Evolutionary conservation across 2,888 invertebrate species (phyloP).

Genomic region (Sinhomidia bicolor): DNA sequence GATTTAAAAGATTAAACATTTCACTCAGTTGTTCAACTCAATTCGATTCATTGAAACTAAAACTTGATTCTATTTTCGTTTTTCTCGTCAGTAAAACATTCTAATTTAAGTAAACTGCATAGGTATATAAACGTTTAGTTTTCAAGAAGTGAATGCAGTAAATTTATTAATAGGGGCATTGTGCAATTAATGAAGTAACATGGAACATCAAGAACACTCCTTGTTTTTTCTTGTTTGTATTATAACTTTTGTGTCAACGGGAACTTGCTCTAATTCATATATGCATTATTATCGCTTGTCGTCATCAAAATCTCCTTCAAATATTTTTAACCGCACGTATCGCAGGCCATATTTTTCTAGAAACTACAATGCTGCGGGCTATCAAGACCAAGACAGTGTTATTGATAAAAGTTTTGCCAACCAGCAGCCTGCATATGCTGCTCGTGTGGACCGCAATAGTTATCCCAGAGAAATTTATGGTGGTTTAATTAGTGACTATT

Average conservation of each 20-base stretch:
- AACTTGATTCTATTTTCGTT: too few species aligned
- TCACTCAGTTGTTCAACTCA: too few species aligned
- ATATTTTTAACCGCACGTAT: neutral
- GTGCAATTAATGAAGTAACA: neutral
- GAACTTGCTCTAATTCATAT: neutral
- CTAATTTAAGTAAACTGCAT: too few species aligned
- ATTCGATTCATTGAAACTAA: too few species aligned
- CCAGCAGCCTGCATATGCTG: neutral
- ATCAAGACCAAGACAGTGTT: neutral
- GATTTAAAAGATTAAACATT: too few species aligned
- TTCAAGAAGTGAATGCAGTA: too few species aligned
- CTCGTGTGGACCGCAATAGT: neutral
- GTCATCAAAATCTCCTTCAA: neutral
- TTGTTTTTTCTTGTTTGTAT: neutral
- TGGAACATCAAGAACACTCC: neutral
- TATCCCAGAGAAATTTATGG: neutral
- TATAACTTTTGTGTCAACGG: neutral
- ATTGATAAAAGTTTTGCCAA: neutral
- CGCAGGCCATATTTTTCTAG: neutral
- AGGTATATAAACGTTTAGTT: too few species aligned
- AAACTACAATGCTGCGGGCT: neutral
- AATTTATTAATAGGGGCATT: neutral
- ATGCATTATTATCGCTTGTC: neutral
- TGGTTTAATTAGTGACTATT: slow-evolving; percentile 9
- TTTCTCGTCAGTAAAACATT: too few species aligned